Evolutionary conservation across 2,797 vertebrate genomes (phyloP).

Genomic region (Channallabes apus): DNA sequence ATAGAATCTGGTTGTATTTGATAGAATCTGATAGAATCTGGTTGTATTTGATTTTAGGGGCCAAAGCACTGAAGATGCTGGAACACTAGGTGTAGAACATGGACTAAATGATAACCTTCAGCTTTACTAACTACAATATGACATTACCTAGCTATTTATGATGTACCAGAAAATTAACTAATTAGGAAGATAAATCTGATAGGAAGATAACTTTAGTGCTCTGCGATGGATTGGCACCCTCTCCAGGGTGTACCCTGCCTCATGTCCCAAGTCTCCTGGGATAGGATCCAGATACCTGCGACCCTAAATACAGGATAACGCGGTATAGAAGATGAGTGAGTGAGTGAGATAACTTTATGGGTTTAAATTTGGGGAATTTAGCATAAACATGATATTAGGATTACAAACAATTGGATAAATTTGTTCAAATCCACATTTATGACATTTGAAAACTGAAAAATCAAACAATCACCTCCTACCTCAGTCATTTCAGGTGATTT

Average conservation of each 20-base stretch:
- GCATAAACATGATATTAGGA: neutral
- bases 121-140: neutral
- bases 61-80: neutral
- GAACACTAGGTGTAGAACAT: neutral
- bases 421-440: neutral
- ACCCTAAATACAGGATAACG: too few relatives aligned
- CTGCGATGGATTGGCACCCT: too few relatives aligned
- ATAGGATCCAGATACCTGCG: too few relatives aligned
- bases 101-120: neutral
- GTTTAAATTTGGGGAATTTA: too few relatives aligned
- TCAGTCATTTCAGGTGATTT: slow-evolving; percentile 95
- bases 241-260: too few relatives aligned
- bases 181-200: too few relatives aligned
- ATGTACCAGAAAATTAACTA: neutral
- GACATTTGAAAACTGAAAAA: neutral
- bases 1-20: neutral
- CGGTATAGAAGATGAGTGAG: too few relatives aligned
- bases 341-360: too few relatives aligned
- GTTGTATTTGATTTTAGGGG: neutral
- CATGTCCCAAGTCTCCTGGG: too few relatives aligned
- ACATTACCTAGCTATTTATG: neutral
- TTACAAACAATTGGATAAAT: neutral
- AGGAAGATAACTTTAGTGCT: too few relatives aligned
- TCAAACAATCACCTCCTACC: slow-evolving; percentile 66
- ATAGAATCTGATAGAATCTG: neutral